Conservation (phyloP, 2,113 vertebrate species). For the Tamias sibiricus region DNA sequence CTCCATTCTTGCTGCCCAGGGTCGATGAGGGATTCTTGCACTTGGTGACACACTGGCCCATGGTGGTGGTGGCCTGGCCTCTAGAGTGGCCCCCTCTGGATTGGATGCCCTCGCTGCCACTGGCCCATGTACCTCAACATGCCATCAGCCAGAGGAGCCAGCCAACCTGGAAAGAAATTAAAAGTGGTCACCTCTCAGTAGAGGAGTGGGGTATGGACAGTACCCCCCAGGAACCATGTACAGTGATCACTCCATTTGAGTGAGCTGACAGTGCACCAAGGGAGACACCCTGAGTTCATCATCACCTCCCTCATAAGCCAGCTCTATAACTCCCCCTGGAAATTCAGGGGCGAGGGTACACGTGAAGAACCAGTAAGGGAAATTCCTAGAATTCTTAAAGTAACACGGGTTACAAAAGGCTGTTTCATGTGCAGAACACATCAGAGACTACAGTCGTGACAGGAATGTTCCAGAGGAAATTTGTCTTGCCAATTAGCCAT, state of each 20-base stretch:
- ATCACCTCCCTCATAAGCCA: not conserved
- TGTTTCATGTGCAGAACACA: slow-evolving; percentile 82
- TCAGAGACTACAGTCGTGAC: slow-evolving; percentile 68
- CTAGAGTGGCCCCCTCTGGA: slow-evolving; percentile 87
- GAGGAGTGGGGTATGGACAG: not conserved
- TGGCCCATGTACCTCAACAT: slow-evolving; percentile 93
- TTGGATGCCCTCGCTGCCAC: slow-evolving; percentile 89
- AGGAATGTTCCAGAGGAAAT: slow-evolving; percentile 83
- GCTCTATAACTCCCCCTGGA: slow-evolving; percentile 67
- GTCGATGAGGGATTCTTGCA: slow-evolving; percentile 99
- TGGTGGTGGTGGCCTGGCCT: slow-evolving; percentile 89
- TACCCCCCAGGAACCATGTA: not conserved
- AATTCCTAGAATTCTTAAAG: slow-evolving; percentile 86
- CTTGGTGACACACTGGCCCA: slow-evolving; percentile 99
- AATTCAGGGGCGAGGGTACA: slow-evolving; percentile 62
- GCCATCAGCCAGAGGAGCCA: slow-evolving; percentile 87
- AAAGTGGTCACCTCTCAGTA: slow-evolving; percentile 31
- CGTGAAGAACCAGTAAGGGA: slow-evolving; percentile 81
- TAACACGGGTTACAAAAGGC: slow-evolving; percentile 84
- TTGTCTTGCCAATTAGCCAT: slow-evolving; percentile 61
- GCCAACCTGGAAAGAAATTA: slow-evolving; percentile 83
- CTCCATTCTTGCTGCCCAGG: slow-evolving; percentile 98
- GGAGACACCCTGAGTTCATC: not conserved
- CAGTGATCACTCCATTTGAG: not conserved
- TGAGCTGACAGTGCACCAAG: not conserved